Conservation (phyloP, 2,113 vertebrate species). For the Ptyas mucosa region DNA sequence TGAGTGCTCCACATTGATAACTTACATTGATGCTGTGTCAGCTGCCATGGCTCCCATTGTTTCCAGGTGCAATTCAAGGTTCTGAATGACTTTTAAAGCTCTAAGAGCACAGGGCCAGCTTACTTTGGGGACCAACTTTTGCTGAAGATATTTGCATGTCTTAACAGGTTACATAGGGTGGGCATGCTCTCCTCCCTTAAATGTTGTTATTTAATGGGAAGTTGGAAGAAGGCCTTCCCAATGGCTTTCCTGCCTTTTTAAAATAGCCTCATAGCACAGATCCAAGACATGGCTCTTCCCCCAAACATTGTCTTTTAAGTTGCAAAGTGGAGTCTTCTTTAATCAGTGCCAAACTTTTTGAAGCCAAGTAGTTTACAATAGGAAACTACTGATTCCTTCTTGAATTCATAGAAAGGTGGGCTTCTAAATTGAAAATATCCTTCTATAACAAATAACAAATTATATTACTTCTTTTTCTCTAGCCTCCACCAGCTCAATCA, state of each 20-base stretch:
- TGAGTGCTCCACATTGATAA: neutral
- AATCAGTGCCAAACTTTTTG: neutral
- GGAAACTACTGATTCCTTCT: neutral
- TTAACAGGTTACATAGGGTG: neutral
- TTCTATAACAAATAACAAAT: neutral
- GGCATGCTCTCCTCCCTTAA: neutral
- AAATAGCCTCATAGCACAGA: neutral
- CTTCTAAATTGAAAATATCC: neutral
- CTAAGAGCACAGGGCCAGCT: neutral
- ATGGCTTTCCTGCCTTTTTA: neutral
- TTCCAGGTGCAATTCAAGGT: neutral
- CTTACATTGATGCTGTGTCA: neutral
- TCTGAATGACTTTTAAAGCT: neutral
- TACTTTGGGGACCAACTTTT: neutral
- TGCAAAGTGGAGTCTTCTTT: neutral
- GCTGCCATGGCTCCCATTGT: neutral
- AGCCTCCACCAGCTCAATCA: constrained; percentile 97
- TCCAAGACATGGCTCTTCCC: neutral
- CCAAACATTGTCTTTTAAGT: neutral
- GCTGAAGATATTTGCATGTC: neutral
- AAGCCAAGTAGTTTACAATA: neutral
- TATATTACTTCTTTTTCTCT: constrained; percentile 38
- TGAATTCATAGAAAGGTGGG: neutral
- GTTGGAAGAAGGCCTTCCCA: neutral
- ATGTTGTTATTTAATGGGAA: neutral